Evolutionary conservation across 2,888 invertebrate species (phyloP), one percentile per base, ranked within the genome.

Genomic region (Troides aeacus): DNA sequence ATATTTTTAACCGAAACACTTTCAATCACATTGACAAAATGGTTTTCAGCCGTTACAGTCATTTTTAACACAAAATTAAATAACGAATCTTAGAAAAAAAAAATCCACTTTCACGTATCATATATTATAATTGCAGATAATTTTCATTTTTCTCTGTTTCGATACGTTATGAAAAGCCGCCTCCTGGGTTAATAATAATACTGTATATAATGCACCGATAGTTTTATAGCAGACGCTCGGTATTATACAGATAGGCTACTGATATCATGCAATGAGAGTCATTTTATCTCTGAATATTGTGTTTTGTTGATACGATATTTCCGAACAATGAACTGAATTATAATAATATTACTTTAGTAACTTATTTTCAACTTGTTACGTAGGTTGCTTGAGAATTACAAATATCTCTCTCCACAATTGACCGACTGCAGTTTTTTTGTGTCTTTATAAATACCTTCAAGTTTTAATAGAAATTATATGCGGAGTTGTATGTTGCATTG

Each of bases 261-360:
- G 68, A 68, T 68, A 68, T 64, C 68, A 39, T 60, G 59, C 63
- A 64, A 63, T 60, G 59, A 60, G 60, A 64, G 58, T 23, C 42
- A 53, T 53, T 68, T 68, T 68, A 68, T 68, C 68, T 53, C 50
- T 68, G 59, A 68, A 68, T 68, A 68, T 68, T 64, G 39, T 68
- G 68, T 64, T 68, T 64, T 64, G 59, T 59, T 68, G 63, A 63
- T 68, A 60, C 53, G 53, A 68, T 63, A 21, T 68, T 30, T 63
- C 30, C 50, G 36, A 63, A 60, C 18, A 60, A 15, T 36, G 36
- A 23, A 60, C 57, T n/a, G 23, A 58, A 58, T 21, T 56, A 10
- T 1, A 56, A 56, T 23, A 23, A 12, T 58, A 15, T 58, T n/a
- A 53, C 18, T 53, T n/a, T n/a, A n/a, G n/a, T 0, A 53, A 53